A percentile compares a stretch with the other conserved stretches of the same genome.
phyloP scores from a whole-genome alignment of 2,113 vertebrate species.

The Taxidea taxus region DNA sequence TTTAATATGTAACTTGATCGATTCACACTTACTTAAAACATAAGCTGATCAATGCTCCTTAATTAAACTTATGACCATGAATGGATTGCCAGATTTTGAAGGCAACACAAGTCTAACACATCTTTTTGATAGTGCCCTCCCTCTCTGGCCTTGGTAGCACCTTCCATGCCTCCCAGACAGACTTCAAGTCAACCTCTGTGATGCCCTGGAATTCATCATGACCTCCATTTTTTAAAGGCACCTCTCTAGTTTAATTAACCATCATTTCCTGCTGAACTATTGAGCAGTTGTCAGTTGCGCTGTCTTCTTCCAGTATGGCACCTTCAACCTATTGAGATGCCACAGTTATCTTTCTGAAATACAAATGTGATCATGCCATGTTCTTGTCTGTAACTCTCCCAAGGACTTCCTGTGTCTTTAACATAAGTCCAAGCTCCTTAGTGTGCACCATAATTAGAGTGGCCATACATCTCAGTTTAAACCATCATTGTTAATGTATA shows the following conservation, averaged over 20 bases:
- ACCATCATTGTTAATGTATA: neutral
- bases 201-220: neutral
- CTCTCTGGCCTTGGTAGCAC: neutral
- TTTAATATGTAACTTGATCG: neutral
- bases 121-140: neutral
- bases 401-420: neutral
- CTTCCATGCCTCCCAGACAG: neutral
- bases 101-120: neutral
- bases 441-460: neutral
- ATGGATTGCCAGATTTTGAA: neutral
- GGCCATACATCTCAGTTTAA: neutral
- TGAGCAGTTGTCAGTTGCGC: neutral
- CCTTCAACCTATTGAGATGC: neutral
- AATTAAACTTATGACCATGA: neutral
- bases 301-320: neutral
- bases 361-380: neutral
- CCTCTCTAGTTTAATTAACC: neutral
- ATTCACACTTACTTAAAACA: slow-evolving; percentile 6
- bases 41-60: neutral
- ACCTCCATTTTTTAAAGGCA: neutral
- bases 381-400: neutral
- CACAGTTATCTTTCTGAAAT: neutral
- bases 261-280: neutral
- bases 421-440: neutral
- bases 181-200: neutral